These are phyloP conservation scores for Actenoides hombroni DNA, from an alignment of 2,113 vertebrate genomes.

Conservation along the genomic window DNA sequence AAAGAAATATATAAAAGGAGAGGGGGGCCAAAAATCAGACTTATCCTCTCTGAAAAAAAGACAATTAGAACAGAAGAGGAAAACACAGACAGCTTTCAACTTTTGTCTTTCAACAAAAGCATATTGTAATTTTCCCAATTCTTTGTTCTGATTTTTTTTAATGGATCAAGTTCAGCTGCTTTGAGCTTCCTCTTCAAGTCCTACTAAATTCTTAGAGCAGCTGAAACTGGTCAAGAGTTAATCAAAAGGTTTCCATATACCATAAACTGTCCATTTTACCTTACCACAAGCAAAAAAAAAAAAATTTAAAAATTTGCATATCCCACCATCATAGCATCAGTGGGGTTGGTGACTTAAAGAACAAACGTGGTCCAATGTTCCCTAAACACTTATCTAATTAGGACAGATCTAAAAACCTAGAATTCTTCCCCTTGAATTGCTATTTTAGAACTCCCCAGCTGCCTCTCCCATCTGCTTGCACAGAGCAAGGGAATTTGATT, in stretches of 20 bases:
- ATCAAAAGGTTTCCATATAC: not conserved
- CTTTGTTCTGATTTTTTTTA: not conserved
- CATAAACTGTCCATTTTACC: not conserved
- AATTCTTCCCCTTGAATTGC: not conserved
- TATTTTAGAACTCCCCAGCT: not conserved
- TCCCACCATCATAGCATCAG: not conserved
- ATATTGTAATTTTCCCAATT: not conserved
- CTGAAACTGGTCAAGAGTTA: not conserved
- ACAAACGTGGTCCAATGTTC: not conserved
- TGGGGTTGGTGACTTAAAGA: not conserved
- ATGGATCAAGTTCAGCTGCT: not conserved
- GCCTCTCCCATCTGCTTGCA: not conserved
- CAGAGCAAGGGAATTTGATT: not conserved
- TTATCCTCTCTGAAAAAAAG: not conserved
- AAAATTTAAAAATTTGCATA: not conserved
- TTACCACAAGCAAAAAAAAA: not conserved
- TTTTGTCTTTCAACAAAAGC: not conserved
- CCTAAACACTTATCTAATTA: not conserved
- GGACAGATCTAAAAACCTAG: not conserved
- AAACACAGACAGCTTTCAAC: not conserved
- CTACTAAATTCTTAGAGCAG: not conserved
- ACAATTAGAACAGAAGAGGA: not conserved
- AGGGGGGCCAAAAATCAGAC: not conserved
- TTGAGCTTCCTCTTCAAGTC: not conserved
- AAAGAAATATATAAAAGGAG: not conserved